Evolutionary conservation across 2,797 vertebrate genomes (phyloP), one percentile per base, ranked within the genome.

Genomic region (Oceanodroma leucorhoa): DNA sequence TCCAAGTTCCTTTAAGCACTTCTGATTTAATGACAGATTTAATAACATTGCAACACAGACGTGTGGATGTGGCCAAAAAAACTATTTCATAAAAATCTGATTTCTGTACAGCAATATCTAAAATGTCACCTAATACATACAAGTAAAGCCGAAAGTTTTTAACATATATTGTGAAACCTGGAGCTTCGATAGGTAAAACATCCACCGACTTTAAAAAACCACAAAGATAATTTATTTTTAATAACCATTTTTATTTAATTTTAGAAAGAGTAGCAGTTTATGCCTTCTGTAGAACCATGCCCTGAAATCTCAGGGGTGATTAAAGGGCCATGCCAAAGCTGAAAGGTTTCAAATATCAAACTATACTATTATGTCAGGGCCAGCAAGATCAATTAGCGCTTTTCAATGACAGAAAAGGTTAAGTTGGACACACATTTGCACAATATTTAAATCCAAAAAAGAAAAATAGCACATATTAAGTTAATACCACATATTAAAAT

Each of bases 261-360:
- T 95, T 90, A 55, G 78, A 87, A 94, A 79, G 78, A 80, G 43
- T 29, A 85, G 54, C 64, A 70, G 51, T 58, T 83, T 96, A 82
- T 92, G 87, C 89, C 89, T 95, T 94, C 87, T 90, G 85, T 51
- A 94, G 43, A 96, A 94, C 54, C 83, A 73, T 95, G 87, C 41
- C 86, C 92, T 96, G 90, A 97, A 98, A 98, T 96, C 96, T 97
- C 96, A 97, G 95, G 85, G 94, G 96, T 94, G 94, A 97, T 94
- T 96, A 97, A 98, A 96, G 92, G 93, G 92, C 95, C 93, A 96
- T 93, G 92, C 89, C 93, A 97, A 96, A 90, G 91, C 88, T 93
- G 84, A 97, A 97, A 96, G 97, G 98, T 98, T 97, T 98, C 97
- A 77, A 98, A 97, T 98, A 98, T 98, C 97, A 97, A 98, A 97